Conservation (phyloP, 2,113 vertebrate genomes). For the Bos taurus region ARS-UCD2.0 NC_037356.1:2015001-2015500, state of each 20-base stretch:
- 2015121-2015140: not conserved
- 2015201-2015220: not conserved
- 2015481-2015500: not conserved
- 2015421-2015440: not conserved
- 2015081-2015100: not conserved
- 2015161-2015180: not conserved
- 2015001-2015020: not conserved
- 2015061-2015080: not conserved
- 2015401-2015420: not conserved
- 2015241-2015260: not conserved
- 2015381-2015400: not conserved
- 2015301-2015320: not conserved
- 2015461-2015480: not conserved
- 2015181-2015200: not conserved
- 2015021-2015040: not conserved
- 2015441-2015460: not conserved
- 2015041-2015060: not conserved
- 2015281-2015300: not conserved
- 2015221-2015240: slow-evolving; percentile 16
- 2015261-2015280: not conserved
- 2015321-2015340: not conserved
- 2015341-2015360: not conserved
- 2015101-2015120: not conserved
- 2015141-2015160: not conserved
- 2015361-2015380: not conserved